Conservation (phyloP, 2,888 invertebrate species). For the Asteroscopus sphinx region DNA sequence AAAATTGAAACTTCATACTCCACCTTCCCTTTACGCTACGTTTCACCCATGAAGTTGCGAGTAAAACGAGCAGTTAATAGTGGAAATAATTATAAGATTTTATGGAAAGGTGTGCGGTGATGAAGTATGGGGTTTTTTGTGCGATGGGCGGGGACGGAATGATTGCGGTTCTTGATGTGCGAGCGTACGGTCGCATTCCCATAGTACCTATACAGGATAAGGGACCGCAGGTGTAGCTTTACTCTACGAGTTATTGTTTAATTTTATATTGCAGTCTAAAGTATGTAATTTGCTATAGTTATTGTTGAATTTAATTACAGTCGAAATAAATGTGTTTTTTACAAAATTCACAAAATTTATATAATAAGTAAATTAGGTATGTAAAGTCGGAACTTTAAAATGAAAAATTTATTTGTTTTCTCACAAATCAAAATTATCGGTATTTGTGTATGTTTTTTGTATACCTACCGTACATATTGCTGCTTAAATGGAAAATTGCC, state of each 20-base stretch:
- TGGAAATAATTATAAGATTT: conserved; percentile 68
- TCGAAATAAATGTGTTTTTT: neutral
- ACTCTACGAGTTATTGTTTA: conserved; percentile 59
- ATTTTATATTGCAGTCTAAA: conserved; percentile 23
- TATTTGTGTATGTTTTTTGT: too few relatives aligned
- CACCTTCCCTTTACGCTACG: conserved; percentile 72
- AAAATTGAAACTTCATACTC: conserved; percentile 72
- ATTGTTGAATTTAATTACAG: conserved; percentile 8
- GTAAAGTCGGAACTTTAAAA: too few relatives aligned
- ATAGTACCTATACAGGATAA: conserved; percentile 81
- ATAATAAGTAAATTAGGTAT: too few relatives aligned
- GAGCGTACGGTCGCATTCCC: conserved; percentile 80
- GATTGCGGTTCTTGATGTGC: conserved; percentile 72
- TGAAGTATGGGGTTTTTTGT: conserved; percentile 71
- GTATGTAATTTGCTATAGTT: conserved; percentile 20
- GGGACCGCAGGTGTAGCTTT: conserved; percentile 79
- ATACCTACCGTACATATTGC: too few relatives aligned
- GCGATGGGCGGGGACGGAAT: conserved; percentile 43
- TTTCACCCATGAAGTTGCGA: conserved; percentile 68
- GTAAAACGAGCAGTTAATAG: conserved; percentile 58
- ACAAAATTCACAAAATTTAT: too few relatives aligned
- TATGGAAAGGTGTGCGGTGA: conserved; percentile 69
- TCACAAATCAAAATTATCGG: too few relatives aligned
- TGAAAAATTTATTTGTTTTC: too few relatives aligned
- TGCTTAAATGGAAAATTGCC: too few relatives aligned